Percentiles rank a stretch among this genome's conserved stretches.
phyloP scores from a whole-genome alignment of 2,797 vertebrate genomes.

The Echeneis naucrates region DNA sequence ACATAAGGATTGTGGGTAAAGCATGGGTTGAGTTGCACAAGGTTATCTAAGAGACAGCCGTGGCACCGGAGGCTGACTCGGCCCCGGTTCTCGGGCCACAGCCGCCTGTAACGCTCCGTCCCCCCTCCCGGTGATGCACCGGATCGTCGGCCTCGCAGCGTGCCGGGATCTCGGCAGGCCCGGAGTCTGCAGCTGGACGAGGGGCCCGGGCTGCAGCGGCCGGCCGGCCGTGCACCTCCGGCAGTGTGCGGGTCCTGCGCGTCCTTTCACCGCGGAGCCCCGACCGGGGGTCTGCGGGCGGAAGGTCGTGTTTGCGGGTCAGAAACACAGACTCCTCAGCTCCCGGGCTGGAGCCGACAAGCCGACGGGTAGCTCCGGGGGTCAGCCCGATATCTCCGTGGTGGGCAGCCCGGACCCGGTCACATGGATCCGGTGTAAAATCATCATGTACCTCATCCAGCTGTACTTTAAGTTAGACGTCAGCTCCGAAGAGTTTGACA shows the following conservation, averaged over 20 bases:
- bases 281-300: constrained; percentile 12
- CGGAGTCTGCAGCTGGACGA: constrained; percentile 35
- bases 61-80: background rate
- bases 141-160: constrained; percentile 47
- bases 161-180: too few relatives aligned
- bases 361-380: constrained; percentile 17
- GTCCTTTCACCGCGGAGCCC: background rate
- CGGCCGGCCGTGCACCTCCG: constrained; percentile 4
- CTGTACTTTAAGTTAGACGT: constrained; percentile 66
- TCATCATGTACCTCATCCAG: constrained; percentile 41
- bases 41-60: constrained; percentile 15
- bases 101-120: background rate
- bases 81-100: background rate
- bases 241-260: background rate
- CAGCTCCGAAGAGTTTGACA: constrained; percentile 68
- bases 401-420: constrained; percentile 71
- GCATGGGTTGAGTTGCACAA: constrained; percentile 70
- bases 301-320: constrained; percentile 32
- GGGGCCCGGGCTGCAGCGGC: background rate
- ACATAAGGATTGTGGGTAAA: constrained; percentile 75
- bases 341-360: constrained; percentile 30
- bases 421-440: constrained; percentile 73
- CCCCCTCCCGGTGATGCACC: constrained; percentile 58
- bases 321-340: constrained; percentile 58
- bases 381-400: constrained; percentile 53